Percentiles rank a stretch among this genome's conserved stretches.
phyloP scores from a whole-genome alignment of 1,140 invertebrate genomes.

The Lutraria rhynchaena region DNA sequence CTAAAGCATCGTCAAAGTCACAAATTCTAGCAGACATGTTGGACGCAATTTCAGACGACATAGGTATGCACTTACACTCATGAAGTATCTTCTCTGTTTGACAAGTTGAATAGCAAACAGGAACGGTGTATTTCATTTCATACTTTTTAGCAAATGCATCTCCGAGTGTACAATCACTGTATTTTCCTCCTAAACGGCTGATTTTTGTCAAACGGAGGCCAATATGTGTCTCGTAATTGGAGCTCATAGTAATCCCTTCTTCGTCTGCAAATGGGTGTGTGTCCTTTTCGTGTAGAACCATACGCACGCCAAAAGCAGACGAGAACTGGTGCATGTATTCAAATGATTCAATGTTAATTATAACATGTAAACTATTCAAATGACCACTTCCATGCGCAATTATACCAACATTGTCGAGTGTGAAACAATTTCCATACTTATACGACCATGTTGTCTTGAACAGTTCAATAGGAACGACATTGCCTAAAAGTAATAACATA shows the following conservation, averaged over 20 bases:
- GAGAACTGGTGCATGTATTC: slow-evolving; percentile 10
- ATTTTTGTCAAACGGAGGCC: background rate
- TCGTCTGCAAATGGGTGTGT: slow-evolving; percentile 2
- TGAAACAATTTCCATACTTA: slow-evolving; percentile 33
- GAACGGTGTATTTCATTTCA: slow-evolving; percentile 1
- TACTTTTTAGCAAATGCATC: background rate
- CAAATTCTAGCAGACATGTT: background rate
- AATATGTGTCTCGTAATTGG: slow-evolving; percentile 22
- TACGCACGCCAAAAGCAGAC: background rate
- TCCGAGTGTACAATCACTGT: slow-evolving; percentile 10
- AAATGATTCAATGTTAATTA: slow-evolving; percentile 3
- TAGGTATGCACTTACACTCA: slow-evolving; percentile 6
- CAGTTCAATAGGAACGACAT: no score
- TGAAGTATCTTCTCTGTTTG: background rate
- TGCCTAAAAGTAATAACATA: no score
- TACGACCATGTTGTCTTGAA: background rate
- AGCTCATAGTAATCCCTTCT: slow-evolving; percentile 31
- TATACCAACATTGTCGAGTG: background rate
- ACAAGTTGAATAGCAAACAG: slow-evolving; percentile 13
- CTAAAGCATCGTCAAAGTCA: background rate
- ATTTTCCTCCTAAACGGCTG: slow-evolving; percentile 6
- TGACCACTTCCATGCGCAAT: slow-evolving; percentile 16
- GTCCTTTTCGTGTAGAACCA: slow-evolving; percentile 32
- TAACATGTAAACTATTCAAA: background rate
- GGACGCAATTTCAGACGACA: background rate